Conservation (phyloP, 1,140 invertebrate genomes). For the Drosophila sturtevanti region DNA sequence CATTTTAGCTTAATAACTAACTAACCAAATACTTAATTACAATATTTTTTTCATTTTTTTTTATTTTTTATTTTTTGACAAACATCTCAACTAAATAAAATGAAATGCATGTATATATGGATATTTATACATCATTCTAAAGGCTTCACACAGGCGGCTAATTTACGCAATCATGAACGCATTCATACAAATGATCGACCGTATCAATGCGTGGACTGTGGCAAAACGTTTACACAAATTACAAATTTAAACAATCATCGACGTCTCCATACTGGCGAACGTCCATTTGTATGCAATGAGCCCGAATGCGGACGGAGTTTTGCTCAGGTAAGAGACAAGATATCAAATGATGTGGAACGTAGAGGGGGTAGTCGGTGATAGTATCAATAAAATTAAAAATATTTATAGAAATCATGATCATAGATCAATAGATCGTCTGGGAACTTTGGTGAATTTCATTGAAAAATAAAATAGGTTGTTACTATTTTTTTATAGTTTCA, state of each 20-base stretch:
- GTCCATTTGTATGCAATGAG: slow-evolving; percentile 85
- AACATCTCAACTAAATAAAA: no score
- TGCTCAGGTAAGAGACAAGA: slow-evolving; percentile 83
- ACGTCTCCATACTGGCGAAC: slow-evolving; percentile 85
- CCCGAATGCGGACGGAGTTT: slow-evolving; percentile 85
- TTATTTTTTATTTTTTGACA: no score
- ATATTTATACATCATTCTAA: no score
- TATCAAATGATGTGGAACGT: background rate
- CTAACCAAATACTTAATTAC: background rate
- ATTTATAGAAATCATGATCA: no score
- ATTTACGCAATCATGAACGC: slow-evolving; percentile 85
- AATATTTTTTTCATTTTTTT: background rate
- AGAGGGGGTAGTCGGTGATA: background rate
- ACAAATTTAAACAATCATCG: slow-evolving; percentile 86
- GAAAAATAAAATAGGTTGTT: no score
- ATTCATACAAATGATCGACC: slow-evolving; percentile 86
- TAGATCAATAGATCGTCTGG: no score
- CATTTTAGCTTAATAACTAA: background rate
- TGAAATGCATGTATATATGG: no score
- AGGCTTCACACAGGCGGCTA: slow-evolving; percentile 86
- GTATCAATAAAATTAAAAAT: background rate
- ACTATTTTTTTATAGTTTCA: no score
- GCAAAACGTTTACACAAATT: slow-evolving; percentile 86
- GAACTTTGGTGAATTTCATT: no score
- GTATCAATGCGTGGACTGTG: slow-evolving; percentile 85